These are phyloP conservation scores for Oncorhynchus masou DNA, from an alignment of 2,113 vertebrate genomes.

Conservation along the genomic window DNA sequence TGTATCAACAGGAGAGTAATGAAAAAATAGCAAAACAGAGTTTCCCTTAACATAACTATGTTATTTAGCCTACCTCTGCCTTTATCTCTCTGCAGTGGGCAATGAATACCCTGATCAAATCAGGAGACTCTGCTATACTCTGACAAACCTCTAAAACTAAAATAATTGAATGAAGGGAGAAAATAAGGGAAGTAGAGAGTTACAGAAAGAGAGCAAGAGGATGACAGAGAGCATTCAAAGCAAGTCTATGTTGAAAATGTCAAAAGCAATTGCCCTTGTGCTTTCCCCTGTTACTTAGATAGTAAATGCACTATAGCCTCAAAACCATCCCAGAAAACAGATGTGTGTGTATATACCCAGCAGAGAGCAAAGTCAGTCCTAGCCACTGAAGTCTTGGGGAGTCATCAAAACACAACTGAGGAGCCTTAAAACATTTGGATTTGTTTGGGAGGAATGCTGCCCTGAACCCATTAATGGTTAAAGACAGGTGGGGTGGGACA, in stretches of 20 bases:
- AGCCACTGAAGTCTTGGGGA: conserved; percentile 25
- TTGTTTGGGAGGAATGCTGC: conserved; percentile 47
- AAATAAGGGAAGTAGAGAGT: not conserved
- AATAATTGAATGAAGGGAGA: not conserved
- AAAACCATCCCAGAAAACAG: not conserved
- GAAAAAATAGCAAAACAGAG: not conserved
- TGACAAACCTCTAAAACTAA: not conserved
- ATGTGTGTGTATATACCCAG: not conserved
- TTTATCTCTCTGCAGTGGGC: not conserved
- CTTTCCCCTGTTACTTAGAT: not conserved
- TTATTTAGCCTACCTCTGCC: not conserved
- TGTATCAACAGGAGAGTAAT: not conserved
- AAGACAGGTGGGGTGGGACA: conserved; percentile 6
- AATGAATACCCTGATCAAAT: not conserved
- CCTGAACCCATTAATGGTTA: conserved; percentile 51
- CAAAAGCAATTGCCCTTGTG: not conserved
- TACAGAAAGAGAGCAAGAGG: not conserved
- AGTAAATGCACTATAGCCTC: not conserved
- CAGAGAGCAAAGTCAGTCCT: conserved; percentile 12
- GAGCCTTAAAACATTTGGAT: not conserved
- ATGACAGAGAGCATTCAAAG: not conserved
- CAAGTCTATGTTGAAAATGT: not conserved
- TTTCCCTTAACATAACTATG: not conserved
- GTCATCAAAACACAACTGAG: not conserved
- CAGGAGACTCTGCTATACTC: not conserved